Conservation (phyloP, 2,888 invertebrate genomes). For the Proisotoma minuta region DNA sequence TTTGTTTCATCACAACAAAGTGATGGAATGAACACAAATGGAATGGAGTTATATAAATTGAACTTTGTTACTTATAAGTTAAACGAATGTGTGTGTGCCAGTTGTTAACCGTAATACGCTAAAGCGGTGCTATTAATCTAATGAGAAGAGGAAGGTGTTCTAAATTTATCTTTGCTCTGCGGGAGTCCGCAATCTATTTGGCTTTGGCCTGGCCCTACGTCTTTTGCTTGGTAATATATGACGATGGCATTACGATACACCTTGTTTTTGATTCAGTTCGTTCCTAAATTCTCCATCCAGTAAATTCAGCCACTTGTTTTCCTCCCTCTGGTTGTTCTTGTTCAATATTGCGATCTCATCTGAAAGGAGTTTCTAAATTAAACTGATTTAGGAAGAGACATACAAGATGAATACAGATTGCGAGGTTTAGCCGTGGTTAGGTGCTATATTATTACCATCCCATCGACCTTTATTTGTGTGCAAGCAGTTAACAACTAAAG, state of each 20-base stretch:
- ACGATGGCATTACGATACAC: not conserved
- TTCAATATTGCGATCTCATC: constrained; percentile 1
- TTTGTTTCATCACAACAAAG: no score
- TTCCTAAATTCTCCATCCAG: no score
- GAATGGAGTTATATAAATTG: not conserved
- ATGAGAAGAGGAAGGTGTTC: constrained; percentile 12
- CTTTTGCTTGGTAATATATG: not conserved
- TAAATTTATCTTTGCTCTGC: constrained; percentile 15
- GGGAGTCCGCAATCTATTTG: constrained; percentile 8
- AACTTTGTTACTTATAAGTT: not conserved
- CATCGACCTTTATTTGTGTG: constrained; percentile 13
- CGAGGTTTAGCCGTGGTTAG: not conserved
- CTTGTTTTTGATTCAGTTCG: not conserved
- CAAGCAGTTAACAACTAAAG: constrained; percentile 1
- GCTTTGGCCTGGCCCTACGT: not conserved
- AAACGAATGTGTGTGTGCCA: constrained; percentile 9
- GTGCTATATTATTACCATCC: constrained; percentile 8
- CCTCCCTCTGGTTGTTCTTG: not conserved
- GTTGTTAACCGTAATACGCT: not conserved
- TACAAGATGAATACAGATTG: constrained; percentile 12
- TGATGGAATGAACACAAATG: no score
- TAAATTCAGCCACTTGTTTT: not conserved
- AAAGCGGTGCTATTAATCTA: constrained; percentile 14
- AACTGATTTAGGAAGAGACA: constrained; percentile 13
- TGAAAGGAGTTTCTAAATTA: constrained; percentile 15